A percentile compares a stretch with the other conserved stretches of the same genome.
These are phyloP conservation scores for Trididemnum miniatum DNA, from an alignment of 23 tunicate species.

Conservation along the genomic window DNA sequence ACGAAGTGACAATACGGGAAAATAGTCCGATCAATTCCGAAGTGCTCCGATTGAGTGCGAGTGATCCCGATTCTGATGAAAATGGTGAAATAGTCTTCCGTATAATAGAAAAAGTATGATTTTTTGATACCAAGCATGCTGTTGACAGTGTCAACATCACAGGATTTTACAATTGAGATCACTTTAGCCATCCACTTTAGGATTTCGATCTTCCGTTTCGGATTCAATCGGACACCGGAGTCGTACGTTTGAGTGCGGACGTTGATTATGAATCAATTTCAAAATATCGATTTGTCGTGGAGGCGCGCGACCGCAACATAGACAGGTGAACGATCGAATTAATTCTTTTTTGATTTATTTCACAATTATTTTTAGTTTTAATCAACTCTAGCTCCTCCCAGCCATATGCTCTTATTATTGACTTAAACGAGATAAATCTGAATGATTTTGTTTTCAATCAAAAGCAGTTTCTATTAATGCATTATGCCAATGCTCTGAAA, in stretches of 20 bases:
- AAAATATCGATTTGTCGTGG: constrained; percentile 54
- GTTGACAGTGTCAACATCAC: too few species aligned
- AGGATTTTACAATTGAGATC: too few species aligned
- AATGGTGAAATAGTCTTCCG: constrained; percentile 46
- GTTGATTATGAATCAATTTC: constrained; percentile 62
- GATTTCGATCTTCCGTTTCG: constrained; percentile 34
- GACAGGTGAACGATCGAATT: neutral
- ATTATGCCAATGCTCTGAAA: too few species aligned
- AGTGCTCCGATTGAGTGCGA: constrained; percentile 49
- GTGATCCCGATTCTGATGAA: constrained; percentile 58
- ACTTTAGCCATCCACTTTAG: too few species aligned
- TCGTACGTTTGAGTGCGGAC: constrained; percentile 5
- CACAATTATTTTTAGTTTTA: too few species aligned
- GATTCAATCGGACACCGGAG: constrained; percentile 40
- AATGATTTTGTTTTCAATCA: too few species aligned
- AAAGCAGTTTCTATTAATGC: too few species aligned
- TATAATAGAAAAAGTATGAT: neutral
- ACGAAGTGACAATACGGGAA: constrained; percentile 53
- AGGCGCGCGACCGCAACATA: constrained; percentile 48
- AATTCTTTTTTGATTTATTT: too few species aligned
- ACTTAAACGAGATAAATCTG: too few species aligned
- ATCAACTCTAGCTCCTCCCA: too few species aligned
- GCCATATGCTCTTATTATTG: too few species aligned
- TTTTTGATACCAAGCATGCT: too few species aligned
- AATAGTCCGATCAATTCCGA: constrained; percentile 27